phyloP scores from a whole-genome alignment of 1,140 invertebrate genomes.

The Cydia amplana region DNA sequence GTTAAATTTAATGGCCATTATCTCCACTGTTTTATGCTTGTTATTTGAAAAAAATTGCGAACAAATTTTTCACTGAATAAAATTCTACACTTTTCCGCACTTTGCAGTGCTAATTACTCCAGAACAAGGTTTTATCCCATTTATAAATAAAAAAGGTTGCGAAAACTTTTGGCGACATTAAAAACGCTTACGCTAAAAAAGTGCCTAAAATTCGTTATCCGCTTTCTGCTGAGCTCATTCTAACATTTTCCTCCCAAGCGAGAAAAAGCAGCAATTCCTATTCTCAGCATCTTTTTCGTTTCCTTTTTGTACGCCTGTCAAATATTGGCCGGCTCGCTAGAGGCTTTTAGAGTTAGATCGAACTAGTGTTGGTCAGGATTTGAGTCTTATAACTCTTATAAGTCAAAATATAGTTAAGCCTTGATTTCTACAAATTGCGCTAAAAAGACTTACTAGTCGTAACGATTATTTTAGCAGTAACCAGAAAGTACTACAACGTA shows the following conservation, averaged over 20 bases:
- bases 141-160: not conserved
- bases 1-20: too few relatives aligned
- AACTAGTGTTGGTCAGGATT: not conserved
- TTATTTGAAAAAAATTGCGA: too few relatives aligned
- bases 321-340: conserved; percentile 11
- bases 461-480: too few relatives aligned
- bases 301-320: conserved; percentile 23
- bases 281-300: conserved; percentile 31
- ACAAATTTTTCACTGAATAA: too few relatives aligned
- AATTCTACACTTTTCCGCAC: not conserved
- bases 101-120: not conserved
- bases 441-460: too few relatives aligned
- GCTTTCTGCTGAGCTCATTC: conserved; percentile 15
- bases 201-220: conserved; percentile 25
- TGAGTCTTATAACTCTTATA: not conserved
- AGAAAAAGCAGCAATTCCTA: conserved; percentile 26
- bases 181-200: conserved; percentile 17
- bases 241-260: conserved; percentile 14
- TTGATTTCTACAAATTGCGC: too few relatives aligned
- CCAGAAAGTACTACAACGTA: too few relatives aligned
- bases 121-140: not conserved
- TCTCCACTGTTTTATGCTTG: too few relatives aligned
- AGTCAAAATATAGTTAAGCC: not conserved
- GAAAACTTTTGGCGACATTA: not conserved
- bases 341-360: conserved; percentile 13